A percentile compares a stretch with the other conserved stretches of the same genome.
Evolutionary conservation across 2,888 invertebrate genomes (phyloP).

Genomic region (Pycnomerus fuliginosus): DNA sequence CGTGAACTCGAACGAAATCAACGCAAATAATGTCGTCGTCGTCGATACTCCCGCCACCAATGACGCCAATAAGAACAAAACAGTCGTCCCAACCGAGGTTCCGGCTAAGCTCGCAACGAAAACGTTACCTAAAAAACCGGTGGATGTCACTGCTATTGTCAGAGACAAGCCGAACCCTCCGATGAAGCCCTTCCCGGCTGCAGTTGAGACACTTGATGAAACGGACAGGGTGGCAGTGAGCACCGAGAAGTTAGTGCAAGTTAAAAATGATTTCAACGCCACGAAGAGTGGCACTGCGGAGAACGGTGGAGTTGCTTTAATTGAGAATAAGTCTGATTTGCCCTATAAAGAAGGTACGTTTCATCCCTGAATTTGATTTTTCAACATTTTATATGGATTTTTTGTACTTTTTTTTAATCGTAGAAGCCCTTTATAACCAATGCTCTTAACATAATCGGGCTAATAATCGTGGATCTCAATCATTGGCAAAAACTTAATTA

Average conservation of each 20-base stretch:
- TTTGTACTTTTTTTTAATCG: no score
- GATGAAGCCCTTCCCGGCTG: conserved; percentile 28
- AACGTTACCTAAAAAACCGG: conserved; percentile 29
- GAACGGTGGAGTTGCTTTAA: conserved; percentile 22
- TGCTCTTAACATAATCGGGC: no score
- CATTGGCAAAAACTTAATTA: no score
- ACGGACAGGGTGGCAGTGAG: conserved; percentile 41
- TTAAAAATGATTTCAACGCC: conserved; percentile 48
- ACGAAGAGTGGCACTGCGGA: conserved; percentile 42
- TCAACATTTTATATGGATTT: no score
- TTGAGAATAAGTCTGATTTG: conserved; percentile 35
- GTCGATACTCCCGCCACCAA: conserved; percentile 4
- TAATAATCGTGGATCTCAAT: no score
- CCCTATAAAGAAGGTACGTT: conserved; percentile 49
- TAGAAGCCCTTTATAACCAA: no score
- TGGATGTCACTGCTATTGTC: conserved; percentile 49
- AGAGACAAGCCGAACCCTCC: conserved; percentile 45
- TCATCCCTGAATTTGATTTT: no score
- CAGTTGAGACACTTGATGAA: conserved; percentile 36
- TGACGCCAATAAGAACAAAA: conserved; percentile 32
- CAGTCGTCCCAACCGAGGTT: conserved; percentile 10
- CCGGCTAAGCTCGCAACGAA: conserved; percentile 31
- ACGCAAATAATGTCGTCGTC: conserved; percentile 30
- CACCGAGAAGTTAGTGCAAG: conserved; percentile 49
- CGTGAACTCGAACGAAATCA: conserved; percentile 33